Conservation (phyloP, 1,140 invertebrate species). For the Philotrypesis tridentata region DNA sequence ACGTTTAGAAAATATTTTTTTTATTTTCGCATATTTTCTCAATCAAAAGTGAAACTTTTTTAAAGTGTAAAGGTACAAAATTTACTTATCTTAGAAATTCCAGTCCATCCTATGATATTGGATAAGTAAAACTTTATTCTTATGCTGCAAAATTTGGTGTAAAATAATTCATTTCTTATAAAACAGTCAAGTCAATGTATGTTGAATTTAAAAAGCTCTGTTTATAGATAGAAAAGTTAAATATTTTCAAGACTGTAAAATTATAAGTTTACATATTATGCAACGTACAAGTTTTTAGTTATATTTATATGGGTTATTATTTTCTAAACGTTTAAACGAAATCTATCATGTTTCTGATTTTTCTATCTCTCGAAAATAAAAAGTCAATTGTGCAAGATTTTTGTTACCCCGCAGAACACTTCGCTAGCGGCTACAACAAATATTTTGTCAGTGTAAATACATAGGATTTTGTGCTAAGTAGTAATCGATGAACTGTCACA, state of each 20-base stretch:
- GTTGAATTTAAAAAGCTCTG: not conserved
- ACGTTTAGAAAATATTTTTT: constrained; percentile 1
- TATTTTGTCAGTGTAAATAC: constrained; percentile 27
- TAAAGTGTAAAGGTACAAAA: not conserved
- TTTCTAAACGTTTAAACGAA: not conserved
- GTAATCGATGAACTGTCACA: not conserved
- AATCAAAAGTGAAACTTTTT: not conserved
- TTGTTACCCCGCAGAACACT: not conserved
- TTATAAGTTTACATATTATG: no score
- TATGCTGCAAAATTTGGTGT: not conserved
- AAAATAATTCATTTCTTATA: not conserved
- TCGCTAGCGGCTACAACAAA: not conserved
- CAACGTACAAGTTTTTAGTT: no score
- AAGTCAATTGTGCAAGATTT: not conserved
- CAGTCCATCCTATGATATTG: not conserved
- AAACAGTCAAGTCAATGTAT: not conserved
- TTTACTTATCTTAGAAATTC: not conserved
- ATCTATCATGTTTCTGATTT: not conserved
- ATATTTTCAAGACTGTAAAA: no score
- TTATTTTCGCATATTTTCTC: constrained; percentile 3
- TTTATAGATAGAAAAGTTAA: no score
- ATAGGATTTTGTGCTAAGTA: not conserved
- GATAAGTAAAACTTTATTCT: not conserved
- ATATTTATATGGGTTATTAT: no score
- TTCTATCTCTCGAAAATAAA: not conserved